Evolutionary conservation across 2,797 vertebrate species (phyloP), one percentile per base, ranked within the genome.

Genomic region (Neostethus bicornis): DNA sequence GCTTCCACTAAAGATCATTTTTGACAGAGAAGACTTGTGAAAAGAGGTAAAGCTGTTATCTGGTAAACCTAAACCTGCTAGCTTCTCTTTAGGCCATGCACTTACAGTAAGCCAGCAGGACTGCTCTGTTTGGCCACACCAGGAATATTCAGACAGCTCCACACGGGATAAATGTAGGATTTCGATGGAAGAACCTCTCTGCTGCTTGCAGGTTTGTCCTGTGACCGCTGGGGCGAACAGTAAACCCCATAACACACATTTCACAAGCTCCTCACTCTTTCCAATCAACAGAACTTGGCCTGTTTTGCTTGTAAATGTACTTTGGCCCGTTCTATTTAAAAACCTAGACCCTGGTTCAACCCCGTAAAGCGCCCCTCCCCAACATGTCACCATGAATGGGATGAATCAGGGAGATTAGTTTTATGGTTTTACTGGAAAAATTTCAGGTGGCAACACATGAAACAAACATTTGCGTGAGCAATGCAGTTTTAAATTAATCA

Each of bases 311-410:
- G 80, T 57, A 77, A 85, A 83, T 88, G 85, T 89, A 87, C 89
- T 91, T 91, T 88, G 86, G 90, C 86, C 83, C 80, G 85, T 87
- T 89, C 92, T 92, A 92, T 93, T 93, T 93, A 89, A 87, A 90
- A 91, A 84, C 72, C 77, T 80, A 79, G 69, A 76, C 79, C 73
- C 79, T 63, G 81, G 80, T 87, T 81, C 75, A 84, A 80, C 67
- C 71, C 68, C 51, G 66, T 68, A 53, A 61, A 52, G 65, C 73
- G 75, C 69, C 78, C 76, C 75, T 73, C 60, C 62, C 68, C 54
- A 73, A 57, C 73, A 72, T 76, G 76, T 84, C 86, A 72, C 54
- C 54, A 87, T 90, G 86, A 89, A 90, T 83, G 54, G 79, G 78
- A 89, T 85, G 81, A 87, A 91, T 86, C 83, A 32, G 79, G 69